Base-by-base conservation (phyloP, 2,113 vertebrate genomes). In the Toxotes chatareus region DNA sequence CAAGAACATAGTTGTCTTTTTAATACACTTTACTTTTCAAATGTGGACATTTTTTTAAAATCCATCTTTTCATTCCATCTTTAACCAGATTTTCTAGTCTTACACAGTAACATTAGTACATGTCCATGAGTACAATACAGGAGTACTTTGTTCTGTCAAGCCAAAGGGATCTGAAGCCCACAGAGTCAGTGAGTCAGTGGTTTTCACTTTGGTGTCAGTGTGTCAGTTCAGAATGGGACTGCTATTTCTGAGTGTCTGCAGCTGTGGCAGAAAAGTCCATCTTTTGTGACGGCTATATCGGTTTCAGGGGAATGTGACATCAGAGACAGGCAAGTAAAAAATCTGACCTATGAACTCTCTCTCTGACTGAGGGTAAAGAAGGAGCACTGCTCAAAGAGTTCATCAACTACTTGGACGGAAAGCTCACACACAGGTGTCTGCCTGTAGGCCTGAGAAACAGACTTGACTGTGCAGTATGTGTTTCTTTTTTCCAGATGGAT, bases 241-340 rank as follows among this genome's bases (percentile, higher is more conserved):
- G 67, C 84, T 86, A 86, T 81, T 87, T 75, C 51, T 83, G 88
- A 82, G 64, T 34, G 34, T 31, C 73, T 59, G 75, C 90, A 91
- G 86, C 88, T 89, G 87, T 79, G 64, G 57, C 55, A 67, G 40
- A 62, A 82, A 84, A 70, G 75, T 63, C 60, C 36, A 36, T 51
- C 85, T 87, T 83, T 88, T 90, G 80, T 87, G 78, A 82, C 34
- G 38, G 64, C 83, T 89, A 57, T 88, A 90, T 91, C 86, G 89
- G 65, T 73, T 80, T 80, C 42, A 75, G 64, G 31, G 82, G 65
- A 94, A 93, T 57, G 59, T 73, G 85, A 94, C 82, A 90, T 86
- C 67, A 85, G 36, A 68, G 34, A 72, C 64, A 71, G 74, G 44
- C 70, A 49, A 82, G 82, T 53, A 51, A 80, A 69, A 77, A 79